Conservation (phyloP, 2,797 vertebrate species). For the Picus viridis region DNA sequence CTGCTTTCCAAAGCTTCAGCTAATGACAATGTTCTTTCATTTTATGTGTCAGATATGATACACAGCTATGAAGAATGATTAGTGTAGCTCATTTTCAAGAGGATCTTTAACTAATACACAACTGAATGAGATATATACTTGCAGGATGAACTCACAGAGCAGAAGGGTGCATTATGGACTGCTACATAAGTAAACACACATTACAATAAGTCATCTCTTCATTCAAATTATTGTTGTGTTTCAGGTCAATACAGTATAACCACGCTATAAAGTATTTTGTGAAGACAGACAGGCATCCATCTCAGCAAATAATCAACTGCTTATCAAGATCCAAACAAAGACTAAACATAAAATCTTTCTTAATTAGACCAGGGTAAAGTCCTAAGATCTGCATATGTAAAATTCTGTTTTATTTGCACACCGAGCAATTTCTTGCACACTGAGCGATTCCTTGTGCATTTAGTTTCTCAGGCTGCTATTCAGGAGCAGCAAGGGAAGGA, state of each 20-base stretch:
- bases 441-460: not conserved
- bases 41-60: not conserved
- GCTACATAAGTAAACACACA: not conserved
- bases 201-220: not conserved
- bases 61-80: not conserved
- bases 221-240: not conserved
- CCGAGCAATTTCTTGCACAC: not conserved
- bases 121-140: not conserved
- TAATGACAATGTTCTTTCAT: not conserved
- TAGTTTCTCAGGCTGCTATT: not conserved
- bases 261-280: not conserved
- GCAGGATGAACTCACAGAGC: not conserved
- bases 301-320: not conserved
- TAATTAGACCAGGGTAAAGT: not conserved
- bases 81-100: not conserved
- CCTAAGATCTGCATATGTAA: not conserved
- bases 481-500: conserved; percentile 41
- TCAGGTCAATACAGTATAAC: not conserved
- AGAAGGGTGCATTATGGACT: not conserved
- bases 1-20: not conserved
- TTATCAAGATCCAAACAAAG: not conserved
- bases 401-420: not conserved
- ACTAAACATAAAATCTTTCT: not conserved
- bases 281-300: not conserved
- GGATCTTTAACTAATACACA: not conserved